These are phyloP conservation scores for Epistrophe grossulariae DNA, from an alignment of 2,888 invertebrate genomes.

Conservation along the genomic window DNA sequence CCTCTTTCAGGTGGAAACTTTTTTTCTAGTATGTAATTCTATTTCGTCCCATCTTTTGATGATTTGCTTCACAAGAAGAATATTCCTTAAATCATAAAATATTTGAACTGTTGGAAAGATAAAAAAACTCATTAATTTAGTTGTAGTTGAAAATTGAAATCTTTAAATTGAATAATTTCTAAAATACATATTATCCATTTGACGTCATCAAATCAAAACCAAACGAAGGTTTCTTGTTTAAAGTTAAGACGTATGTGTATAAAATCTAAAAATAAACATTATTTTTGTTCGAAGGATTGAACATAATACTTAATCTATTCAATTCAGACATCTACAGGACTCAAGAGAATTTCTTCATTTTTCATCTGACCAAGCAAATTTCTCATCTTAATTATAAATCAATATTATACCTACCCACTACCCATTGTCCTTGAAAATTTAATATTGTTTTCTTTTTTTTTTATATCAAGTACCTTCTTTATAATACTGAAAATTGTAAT, in stretches of 20 bases:
- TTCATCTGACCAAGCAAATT: conserved; percentile 59
- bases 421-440: conserved; percentile 60
- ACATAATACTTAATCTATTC: neutral
- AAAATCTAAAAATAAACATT: neutral
- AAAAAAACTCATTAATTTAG: too few species aligned
- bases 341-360: conserved; percentile 58
- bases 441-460: neutral
- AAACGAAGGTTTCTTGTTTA: too few species aligned
- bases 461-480: conserved; percentile 21
- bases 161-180: too few species aligned
- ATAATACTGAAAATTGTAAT: conserved; percentile 3
- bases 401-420: conserved; percentile 27
- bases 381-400: conserved; percentile 67
- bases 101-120: too few species aligned
- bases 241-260: neutral
- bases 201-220: neutral
- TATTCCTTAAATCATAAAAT: too few species aligned
- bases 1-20: too few species aligned
- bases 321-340: conserved; percentile 24
- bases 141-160: too few species aligned
- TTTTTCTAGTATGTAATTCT: too few species aligned
- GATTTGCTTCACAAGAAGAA: too few species aligned
- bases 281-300: neutral
- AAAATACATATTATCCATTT: too few species aligned
- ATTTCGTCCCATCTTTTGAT: too few species aligned